phyloP scores from a whole-genome alignment of 1,140 invertebrate genomes.

The Drosophila takahashii region DNA sequence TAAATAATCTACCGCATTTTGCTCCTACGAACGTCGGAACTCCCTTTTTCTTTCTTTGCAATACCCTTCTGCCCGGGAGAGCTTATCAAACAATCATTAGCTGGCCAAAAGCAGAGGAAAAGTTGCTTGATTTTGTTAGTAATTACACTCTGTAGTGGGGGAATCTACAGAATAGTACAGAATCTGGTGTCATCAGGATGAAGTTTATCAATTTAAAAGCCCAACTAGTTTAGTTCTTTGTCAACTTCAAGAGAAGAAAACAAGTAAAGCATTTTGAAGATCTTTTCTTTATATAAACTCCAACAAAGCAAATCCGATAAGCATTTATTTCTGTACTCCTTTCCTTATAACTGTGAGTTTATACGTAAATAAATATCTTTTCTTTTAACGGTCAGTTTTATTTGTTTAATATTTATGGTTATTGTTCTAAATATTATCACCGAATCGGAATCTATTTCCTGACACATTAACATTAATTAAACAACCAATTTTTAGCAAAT shows the following conservation, averaged over 20 bases:
- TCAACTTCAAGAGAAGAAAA: conserved; percentile 8
- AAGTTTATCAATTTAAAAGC: conserved; percentile 40
- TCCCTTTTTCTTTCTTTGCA: conserved; percentile 11
- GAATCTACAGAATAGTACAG: conserved; percentile 4
- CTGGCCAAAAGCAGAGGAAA: conserved; percentile 48
- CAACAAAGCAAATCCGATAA: background rate
- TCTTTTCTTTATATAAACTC: background rate
- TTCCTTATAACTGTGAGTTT: too few species aligned
- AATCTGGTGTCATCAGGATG: conserved; percentile 25
- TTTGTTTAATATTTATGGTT: too few species aligned
- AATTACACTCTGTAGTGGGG: conserved; percentile 29
- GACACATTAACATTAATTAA: background rate
- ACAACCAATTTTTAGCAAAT: background rate
- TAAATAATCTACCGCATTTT: conserved; percentile 33
- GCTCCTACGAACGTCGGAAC: background rate
- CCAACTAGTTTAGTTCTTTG: conserved; percentile 22
- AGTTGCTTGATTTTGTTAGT: conserved; percentile 55
- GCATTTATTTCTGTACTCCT: background rate
- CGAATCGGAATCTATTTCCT: background rate
- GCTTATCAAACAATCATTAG: conserved; percentile 80
- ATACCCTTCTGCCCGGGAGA: background rate
- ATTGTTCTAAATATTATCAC: too few species aligned
- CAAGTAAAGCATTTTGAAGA: background rate
- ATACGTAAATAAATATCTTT: too few species aligned
- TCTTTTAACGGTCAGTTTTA: too few species aligned